These are phyloP conservation scores for Aphelenchoides avenae DNA, from an alignment of 1,140 invertebrate species.

Conservation along the genomic window DNA sequence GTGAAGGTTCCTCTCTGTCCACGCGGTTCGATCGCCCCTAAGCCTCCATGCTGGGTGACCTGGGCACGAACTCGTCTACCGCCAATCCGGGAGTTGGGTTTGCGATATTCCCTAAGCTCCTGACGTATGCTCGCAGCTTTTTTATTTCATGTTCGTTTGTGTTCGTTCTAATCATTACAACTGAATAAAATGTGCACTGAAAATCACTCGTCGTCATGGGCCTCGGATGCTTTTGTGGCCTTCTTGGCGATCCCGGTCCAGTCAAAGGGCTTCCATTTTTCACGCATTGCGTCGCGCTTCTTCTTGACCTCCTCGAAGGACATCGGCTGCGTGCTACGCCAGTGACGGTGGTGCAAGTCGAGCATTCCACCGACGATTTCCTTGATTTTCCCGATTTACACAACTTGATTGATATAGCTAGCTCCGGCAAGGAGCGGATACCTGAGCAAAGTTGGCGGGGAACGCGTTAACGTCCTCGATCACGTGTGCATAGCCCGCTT, in stretches of 20 bases:
- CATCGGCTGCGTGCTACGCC: conserved; percentile 76
- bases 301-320: conserved; percentile 69
- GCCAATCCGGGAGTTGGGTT: no score
- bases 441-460: conserved; percentile 83
- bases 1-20: no score
- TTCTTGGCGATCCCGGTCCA: conserved; percentile 59
- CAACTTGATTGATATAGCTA: not conserved
- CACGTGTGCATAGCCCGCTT: conserved; percentile 86
- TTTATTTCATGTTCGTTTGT: conserved; percentile 1
- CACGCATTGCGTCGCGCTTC: conserved; percentile 69
- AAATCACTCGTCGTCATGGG: not conserved
- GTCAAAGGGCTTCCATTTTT: conserved; percentile 69
- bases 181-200: no score
- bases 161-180: no score
- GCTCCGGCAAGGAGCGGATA: conserved; percentile 59
- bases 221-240: not conserved
- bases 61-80: no score
- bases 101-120: no score
- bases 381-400: conserved; percentile 62
- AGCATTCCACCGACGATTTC: conserved; percentile 91
- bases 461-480: conserved; percentile 87
- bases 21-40: no score
- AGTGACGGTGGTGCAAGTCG: conserved; percentile 75
- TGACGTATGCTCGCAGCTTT: no score
- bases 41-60: no score